Base-by-base conservation (phyloP, 1,140 invertebrate species). In the Drosophila rhopaloa region DNA sequence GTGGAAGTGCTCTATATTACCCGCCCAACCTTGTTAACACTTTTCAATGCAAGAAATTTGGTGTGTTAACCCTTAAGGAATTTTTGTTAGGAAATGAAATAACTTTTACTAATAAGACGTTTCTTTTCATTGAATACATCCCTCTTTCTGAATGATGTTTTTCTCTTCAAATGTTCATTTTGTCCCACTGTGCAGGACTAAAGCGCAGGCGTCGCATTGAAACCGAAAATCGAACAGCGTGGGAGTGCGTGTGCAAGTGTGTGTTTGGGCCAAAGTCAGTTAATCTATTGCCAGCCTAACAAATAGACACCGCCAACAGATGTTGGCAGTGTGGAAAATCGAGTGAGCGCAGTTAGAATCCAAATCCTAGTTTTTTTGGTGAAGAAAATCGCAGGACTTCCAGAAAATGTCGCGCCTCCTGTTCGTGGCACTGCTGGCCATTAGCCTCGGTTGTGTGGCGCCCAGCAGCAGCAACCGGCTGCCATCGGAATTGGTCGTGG, bases 281-380 rank as follows among this genome's bases (percentile, higher is more conserved):
- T 82, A 66, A 86, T 77, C 77, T 83, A 82, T 76, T 79, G 83
- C 84, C 83, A 89, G 83, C 84, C 74, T 79, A 83, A 83, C 83
- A 88, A 88, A 88, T 83, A 86, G 84, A 83, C 76, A 79, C 78
- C 79, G 81, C 79, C 84, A 86, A 86, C 83, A 86, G 83, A 86
- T 86, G 83, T 86, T 86, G 56, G 61, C 79, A 74, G 73, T 43
- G 51, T 43, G 46, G 57, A 78, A 86, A 81, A 86, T 78, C 63
- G 61, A 56, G 46, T 72, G 60, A 73, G 44, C 35, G 60, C 67
- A 72, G 32, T 48, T 43, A 55, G 50, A 73, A 44, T 27, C 37
- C 55, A 66, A 54, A 35, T n/a, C 24, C 37, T 19, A 24, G 44
- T 47, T 51, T 14, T 55, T 70, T 67, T 44, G 62, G 32, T 57